These are phyloP conservation scores for Podarcis lilfordi DNA, from an alignment of 2,797 vertebrate genomes.

Conservation along the genomic window DNA sequence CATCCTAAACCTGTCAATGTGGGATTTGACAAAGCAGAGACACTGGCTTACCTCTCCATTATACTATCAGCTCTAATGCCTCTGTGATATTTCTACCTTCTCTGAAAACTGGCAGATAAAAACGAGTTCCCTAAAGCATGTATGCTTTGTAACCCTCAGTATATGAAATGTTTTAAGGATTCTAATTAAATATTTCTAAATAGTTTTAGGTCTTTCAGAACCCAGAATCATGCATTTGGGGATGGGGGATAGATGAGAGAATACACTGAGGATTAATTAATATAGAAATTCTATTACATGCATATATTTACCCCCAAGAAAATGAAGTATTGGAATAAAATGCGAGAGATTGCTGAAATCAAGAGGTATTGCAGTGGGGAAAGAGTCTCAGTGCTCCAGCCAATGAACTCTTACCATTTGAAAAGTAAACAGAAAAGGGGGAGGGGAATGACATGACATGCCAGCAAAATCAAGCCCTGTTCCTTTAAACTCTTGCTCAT, in stretches of 20 bases:
- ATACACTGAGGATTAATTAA: background rate
- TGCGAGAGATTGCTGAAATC: background rate
- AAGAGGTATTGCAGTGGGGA: background rate
- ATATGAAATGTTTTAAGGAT: background rate
- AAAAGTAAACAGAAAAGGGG: background rate
- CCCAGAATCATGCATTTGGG: background rate
- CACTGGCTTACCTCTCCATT: background rate
- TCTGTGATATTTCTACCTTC: background rate
- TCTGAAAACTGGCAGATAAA: background rate
- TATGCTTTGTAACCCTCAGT: background rate
- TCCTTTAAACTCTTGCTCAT: conserved; percentile 18
- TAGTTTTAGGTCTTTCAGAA: background rate
- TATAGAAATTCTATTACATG: background rate
- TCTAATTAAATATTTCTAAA: background rate
- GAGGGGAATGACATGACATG: background rate
- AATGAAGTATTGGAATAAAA: background rate
- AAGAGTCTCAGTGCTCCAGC: background rate
- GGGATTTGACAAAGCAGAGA: background rate
- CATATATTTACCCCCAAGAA: background rate
- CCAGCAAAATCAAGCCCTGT: conserved; percentile 12
- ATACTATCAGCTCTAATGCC: background rate
- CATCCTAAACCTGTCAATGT: background rate
- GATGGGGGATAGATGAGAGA: too few species aligned
- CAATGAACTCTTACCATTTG: background rate
- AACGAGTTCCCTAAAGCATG: background rate